Base-by-base conservation (phyloP, 2,797 vertebrate species). In the Gallinago nigripennis region DNA sequence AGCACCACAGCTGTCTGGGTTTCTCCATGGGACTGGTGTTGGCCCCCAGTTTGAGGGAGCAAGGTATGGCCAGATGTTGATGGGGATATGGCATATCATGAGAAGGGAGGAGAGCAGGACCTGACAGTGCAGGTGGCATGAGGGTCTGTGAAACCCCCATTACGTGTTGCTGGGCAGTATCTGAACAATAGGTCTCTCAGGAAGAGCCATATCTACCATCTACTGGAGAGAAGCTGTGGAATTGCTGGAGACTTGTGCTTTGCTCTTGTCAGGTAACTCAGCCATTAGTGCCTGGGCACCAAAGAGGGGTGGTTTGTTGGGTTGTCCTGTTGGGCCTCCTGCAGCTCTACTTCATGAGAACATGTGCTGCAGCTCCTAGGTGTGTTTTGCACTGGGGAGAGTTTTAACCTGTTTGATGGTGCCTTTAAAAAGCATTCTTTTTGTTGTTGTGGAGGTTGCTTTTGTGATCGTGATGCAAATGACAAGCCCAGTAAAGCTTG, bases 21-120 rank as follows among this genome's bases (percentile, higher is more conserved):
- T 21, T 39, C 21, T 5, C 46, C 4, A 0, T 0, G 33, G 31
- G 27, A 4, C 66, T 68, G 88, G 46, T 57, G 37, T 4, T 3
- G 16, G 77, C 37, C 46, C 43, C n/a, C n/a, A 2, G 0, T 5
- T 28, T 1, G 19, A 25, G 43, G 14, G 25, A 11, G 31, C 4
- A 63, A 69, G 54, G 14, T 28, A 8, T 12, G 18, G 30, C 21
- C 56, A 60, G 76, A 5, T 35, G 51, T 56, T 28, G 14, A 2
- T 10, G 4, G 64, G 75, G 60, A 21, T 3, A 3, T 8, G 60
- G 64, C 48, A 2, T 8, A 54, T 70, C 48, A 2, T 35, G 72
- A 35, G 60, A 57, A 56, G 65, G 53, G 31, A 60, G 24, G 31
- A 50, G 16, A 50, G 16, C 9, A 1, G n/a, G 54, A 43, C 86